Conservation (phyloP, 2,888 invertebrate genomes). For the Agriopis aurantiaria region DNA sequence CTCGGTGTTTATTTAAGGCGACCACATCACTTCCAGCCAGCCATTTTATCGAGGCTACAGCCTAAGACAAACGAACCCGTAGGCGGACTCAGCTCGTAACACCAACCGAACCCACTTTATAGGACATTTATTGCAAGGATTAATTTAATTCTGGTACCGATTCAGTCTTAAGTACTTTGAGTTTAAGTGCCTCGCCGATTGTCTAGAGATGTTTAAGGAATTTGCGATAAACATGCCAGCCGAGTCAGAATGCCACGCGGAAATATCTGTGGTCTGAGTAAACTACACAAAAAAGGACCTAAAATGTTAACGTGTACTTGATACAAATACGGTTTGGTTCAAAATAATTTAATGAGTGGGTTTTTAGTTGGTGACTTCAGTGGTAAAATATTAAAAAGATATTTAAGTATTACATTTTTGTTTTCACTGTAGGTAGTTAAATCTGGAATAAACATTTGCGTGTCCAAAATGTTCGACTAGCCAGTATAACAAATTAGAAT, state of each 20-base stretch:
- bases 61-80: conserved; percentile 59
- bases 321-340: neutral
- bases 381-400: neutral
- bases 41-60: conserved; percentile 42
- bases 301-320: neutral
- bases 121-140: conserved; percentile 46
- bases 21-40: conserved; percentile 12
- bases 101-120: conserved; percentile 47
- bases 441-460: too few species aligned
- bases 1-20: conserved; percentile 25
- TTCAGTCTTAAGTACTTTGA: conserved; percentile 30
- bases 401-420: too few species aligned
- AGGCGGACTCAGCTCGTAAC: conserved; percentile 51
- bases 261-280: conserved; percentile 5
- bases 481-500: too few species aligned
- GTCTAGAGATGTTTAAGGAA: conserved; percentile 28
- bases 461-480: too few species aligned
- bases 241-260: conserved; percentile 6
- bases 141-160: conserved; percentile 39
- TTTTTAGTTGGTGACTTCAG: neutral
- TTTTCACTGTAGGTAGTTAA: too few species aligned
- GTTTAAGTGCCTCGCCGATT: conserved; percentile 30
- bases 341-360: neutral
- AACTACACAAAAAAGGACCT: neutral
- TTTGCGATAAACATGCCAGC: conserved; percentile 22